These are phyloP conservation scores for Chaetodon trifascialis DNA, from an alignment of 2,113 vertebrate genomes.

Conservation along the genomic window DNA sequence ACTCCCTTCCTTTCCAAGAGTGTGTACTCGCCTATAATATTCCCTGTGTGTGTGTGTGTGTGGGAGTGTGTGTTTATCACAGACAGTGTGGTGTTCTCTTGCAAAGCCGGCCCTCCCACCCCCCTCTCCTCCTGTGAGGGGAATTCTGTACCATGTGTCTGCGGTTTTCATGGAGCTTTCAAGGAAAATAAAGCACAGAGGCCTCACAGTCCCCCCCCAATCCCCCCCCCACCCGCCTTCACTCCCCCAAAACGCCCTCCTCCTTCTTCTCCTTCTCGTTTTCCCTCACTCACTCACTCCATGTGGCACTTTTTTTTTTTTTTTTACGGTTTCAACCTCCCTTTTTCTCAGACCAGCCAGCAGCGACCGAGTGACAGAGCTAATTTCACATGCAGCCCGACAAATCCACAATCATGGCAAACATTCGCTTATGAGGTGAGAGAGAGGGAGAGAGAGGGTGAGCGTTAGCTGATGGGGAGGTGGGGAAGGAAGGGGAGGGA, in stretches of 20 bases:
- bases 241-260: slow-evolving; percentile 35
- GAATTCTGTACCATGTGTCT: slow-evolving; percentile 84
- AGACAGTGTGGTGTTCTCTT: slow-evolving; percentile 61
- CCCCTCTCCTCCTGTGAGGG: slow-evolving; percentile 65
- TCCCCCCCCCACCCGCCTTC: background rate
- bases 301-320: slow-evolving; percentile 60
- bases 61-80: slow-evolving; percentile 34
- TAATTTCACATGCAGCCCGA: slow-evolving; percentile 48
- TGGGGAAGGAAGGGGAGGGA: background rate
- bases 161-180: slow-evolving; percentile 83
- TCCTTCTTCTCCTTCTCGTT: slow-evolving; percentile 42
- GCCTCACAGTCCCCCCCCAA: slow-evolving; percentile 66
- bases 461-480: background rate
- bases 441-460: slow-evolving; percentile 2
- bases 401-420: slow-evolving; percentile 57
- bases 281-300: slow-evolving; percentile 55
- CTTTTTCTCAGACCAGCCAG: slow-evolving; percentile 42
- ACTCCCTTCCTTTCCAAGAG: slow-evolving; percentile 23
- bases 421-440: slow-evolving; percentile 40
- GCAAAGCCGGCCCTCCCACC: slow-evolving; percentile 29
- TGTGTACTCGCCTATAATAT: slow-evolving; percentile 25
- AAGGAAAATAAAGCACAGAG: slow-evolving; percentile 81
- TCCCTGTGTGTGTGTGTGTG: slow-evolving; percentile 9
- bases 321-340: slow-evolving; percentile 39
- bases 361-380: slow-evolving; percentile 37